Percentiles rank a stretch among this genome's conserved stretches.
Evolutionary conservation across 1,140 invertebrate genomes (phyloP).

Genomic region (Microplitis mediator): DNA sequence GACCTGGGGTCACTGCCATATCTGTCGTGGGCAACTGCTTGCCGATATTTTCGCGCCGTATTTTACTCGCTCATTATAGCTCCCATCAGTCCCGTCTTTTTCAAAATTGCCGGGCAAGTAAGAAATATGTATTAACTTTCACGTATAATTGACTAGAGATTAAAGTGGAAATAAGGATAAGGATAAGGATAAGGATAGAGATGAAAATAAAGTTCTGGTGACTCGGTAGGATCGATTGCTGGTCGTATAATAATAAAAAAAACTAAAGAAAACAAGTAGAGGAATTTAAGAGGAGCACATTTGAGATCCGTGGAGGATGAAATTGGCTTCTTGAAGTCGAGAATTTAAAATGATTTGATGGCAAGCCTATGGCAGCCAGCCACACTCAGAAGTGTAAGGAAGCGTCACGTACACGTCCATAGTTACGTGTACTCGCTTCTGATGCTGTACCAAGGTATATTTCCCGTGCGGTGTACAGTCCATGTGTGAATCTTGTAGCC

Average conservation of each 20-base stretch:
- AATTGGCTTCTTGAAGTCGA: conserved; percentile 5
- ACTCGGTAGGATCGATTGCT: too few relatives aligned
- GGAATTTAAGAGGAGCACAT: too few relatives aligned
- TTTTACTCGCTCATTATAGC: conserved; percentile 16
- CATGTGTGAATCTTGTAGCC: neutral
- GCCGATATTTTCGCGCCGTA: conserved; percentile 23
- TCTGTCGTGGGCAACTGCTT: conserved; percentile 12
- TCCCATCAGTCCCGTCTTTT: neutral
- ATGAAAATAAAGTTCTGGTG: too few relatives aligned
- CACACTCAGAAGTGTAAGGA: conserved; percentile 3
- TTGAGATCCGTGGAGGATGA: neutral
- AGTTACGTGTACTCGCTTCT: conserved; percentile 11
- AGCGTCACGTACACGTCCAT: conserved; percentile 14
- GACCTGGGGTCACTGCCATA: conserved; percentile 11
- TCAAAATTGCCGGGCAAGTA: neutral
- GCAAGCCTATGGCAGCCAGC: conserved; percentile 7
- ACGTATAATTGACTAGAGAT: neutral
- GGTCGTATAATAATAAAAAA: too few relatives aligned
- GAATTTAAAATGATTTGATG: neutral
- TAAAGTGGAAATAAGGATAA: too few relatives aligned
- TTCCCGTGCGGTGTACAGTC: neutral
- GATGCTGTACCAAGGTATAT: neutral
- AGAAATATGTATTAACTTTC: neutral
- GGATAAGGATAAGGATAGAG: too few relatives aligned
- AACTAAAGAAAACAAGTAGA: too few relatives aligned